Evolutionary conservation across 53 echinoderm and acorn worm genomes (phyloP).

Genomic region (Arbacia lixula): DNA sequence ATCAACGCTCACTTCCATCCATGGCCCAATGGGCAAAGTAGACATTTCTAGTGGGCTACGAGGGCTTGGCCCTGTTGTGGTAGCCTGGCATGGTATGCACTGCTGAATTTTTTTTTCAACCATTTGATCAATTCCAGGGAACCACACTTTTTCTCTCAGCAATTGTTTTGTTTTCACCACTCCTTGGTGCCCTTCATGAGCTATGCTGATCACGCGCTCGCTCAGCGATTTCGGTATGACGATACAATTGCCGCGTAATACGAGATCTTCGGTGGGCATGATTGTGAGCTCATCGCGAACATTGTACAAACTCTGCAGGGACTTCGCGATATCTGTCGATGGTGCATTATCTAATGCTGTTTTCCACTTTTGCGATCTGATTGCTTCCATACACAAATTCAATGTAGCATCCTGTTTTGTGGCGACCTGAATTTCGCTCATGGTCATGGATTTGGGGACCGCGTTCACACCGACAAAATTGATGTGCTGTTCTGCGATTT

Average conservation of each 20-base stretch:
- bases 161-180: constrained; percentile 69
- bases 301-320: constrained; percentile 36
- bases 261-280: constrained; percentile 28
- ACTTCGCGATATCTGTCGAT: too few species aligned
- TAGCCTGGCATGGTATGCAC: constrained; percentile 73
- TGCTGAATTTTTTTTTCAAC: constrained; percentile 50
- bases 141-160: constrained; percentile 74
- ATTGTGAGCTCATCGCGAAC: constrained; percentile 62
- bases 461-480: constrained; percentile 55
- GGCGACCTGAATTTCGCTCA: constrained; percentile 10
- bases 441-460: constrained; percentile 49
- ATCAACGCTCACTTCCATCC: constrained; percentile 77
- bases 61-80: too few species aligned
- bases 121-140: constrained; percentile 66
- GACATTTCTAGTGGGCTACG: constrained; percentile 72
- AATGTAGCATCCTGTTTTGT: neutral
- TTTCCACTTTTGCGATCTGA: constrained; percentile 38
- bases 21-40: constrained; percentile 48
- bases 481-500: constrained; percentile 59
- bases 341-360: neutral
- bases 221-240: constrained; percentile 57
- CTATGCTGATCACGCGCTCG: constrained; percentile 53
- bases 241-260: constrained; percentile 67
- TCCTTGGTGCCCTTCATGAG: constrained; percentile 80
- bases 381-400: constrained; percentile 47